Evolutionary conservation across 2,888 invertebrate genomes (phyloP).

Genomic region (Peribatodes rhomboidaria): DNA sequence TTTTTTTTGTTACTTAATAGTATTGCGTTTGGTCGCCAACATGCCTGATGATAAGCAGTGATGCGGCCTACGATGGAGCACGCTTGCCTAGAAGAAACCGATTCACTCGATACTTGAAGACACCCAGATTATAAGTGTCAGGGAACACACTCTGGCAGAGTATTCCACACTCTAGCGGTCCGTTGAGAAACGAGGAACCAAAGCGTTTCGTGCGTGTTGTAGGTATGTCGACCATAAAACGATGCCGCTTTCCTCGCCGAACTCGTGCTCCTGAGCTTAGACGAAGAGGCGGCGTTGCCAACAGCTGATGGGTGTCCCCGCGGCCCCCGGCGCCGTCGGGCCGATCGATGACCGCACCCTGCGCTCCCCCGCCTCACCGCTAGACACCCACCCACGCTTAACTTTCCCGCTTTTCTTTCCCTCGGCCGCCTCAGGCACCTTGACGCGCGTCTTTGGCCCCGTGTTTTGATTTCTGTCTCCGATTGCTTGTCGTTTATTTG

Average conservation of each 20-base stretch:
- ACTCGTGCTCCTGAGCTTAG: conserved; percentile 22
- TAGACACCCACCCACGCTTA: conserved; percentile 69
- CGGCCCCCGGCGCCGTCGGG: conserved; percentile 65
- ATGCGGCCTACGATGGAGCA: no score
- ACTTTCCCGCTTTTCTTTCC: conserved; percentile 82
- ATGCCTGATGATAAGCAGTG: no score
- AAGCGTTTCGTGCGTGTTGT: no score
- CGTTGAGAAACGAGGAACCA: no score
- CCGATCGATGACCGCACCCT: conserved; percentile 81
- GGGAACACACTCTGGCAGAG: no score
- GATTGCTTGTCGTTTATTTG: conserved; percentile 47
- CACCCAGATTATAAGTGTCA: no score
- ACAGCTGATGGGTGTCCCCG: conserved; percentile 79
- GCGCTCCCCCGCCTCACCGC: conserved; percentile 66
- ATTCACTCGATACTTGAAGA: no score
- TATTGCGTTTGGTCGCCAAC: no score
- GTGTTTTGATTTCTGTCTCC: conserved; percentile 61
- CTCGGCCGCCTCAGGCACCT: conserved; percentile 57
- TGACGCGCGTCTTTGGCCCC: conserved; percentile 51
- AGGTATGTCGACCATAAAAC: no score
- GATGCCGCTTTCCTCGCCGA: conserved; percentile 46
- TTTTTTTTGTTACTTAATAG: no score
- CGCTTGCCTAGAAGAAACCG: no score
- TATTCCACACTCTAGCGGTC: no score
- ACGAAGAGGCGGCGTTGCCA: conserved; percentile 61